These are phyloP conservation scores for Acrobasis suavella DNA, from an alignment of 2,888 invertebrate genomes.

Conservation along the genomic window DNA sequence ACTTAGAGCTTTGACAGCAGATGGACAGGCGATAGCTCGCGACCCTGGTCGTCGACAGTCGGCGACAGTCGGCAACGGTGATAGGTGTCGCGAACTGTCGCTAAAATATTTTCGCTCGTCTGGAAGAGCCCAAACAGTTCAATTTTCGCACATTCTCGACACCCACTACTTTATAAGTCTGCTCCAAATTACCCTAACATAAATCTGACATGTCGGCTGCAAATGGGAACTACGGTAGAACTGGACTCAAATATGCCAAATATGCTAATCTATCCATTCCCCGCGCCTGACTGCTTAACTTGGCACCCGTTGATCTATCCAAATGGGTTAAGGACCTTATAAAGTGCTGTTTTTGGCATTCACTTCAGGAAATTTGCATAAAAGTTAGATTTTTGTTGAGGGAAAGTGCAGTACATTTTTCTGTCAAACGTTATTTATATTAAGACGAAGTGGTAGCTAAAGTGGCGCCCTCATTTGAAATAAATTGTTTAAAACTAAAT, in stretches of 20 bases:
- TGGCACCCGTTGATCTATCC: constrained; percentile 10
- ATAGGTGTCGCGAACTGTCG: no score
- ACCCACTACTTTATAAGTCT: background rate
- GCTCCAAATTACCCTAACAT: constrained; percentile 11
- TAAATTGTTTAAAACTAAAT: no score
- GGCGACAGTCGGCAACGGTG: no score
- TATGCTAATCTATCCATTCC: constrained; percentile 24
- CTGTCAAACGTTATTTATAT: no score
- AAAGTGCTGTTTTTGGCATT: constrained; percentile 13
- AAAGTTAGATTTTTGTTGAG: background rate
- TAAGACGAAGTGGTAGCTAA: no score
- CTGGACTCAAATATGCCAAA: constrained; percentile 11
- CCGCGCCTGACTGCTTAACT: constrained; percentile 12
- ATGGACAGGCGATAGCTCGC: no score
- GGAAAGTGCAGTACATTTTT: background rate
- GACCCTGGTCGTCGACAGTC: no score
- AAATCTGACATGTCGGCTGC: constrained; percentile 10
- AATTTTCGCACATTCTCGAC: background rate
- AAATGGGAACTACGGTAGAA: background rate
- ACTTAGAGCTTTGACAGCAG: no score
- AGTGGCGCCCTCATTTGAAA: no score
- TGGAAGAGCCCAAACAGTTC: background rate
- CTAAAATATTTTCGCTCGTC: no score
- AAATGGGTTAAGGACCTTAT: constrained; percentile 1
- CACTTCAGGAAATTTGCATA: background rate